Percentiles rank a stretch among this genome's conserved stretches.
Conservation (phyloP, 2,113 vertebrate genomes). For the Raja brachyura region DNA sequence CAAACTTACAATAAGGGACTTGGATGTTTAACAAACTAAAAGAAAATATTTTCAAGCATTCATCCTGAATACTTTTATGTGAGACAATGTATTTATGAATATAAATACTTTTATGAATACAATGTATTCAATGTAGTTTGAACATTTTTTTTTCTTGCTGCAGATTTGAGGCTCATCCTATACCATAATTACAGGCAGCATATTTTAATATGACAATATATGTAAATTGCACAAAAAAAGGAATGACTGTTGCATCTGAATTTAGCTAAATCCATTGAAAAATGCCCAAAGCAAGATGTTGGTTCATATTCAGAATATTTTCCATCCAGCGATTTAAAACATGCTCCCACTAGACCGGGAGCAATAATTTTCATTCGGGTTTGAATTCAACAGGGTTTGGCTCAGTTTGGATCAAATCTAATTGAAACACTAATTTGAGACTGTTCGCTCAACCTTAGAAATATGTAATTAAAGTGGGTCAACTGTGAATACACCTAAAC, state of each 20-base stretch:
- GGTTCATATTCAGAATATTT: not conserved
- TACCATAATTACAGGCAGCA: not conserved
- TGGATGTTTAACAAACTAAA: not conserved
- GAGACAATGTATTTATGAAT: too few species aligned
- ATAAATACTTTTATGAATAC: not conserved
- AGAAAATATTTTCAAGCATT: not conserved
- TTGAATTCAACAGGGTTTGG: slow-evolving; percentile 23
- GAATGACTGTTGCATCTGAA: not conserved
- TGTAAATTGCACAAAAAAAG: not conserved
- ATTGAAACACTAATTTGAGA: slow-evolving; percentile 34
- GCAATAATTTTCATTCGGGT: slow-evolving; percentile 18
- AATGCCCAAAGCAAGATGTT: not conserved
- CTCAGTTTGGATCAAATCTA: slow-evolving; percentile 36
- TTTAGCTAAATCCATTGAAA: not conserved
- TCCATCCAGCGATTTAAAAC: not conserved
- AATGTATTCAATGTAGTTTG: not conserved
- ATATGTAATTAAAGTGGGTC: slow-evolving; percentile 38
- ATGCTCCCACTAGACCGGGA: not conserved
- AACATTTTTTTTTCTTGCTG: not conserved
- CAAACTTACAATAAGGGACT: not conserved
- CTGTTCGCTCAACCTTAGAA: slow-evolving; percentile 36
- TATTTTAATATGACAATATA: not conserved
- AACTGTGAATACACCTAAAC: slow-evolving; percentile 36
- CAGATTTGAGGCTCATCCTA: not conserved
- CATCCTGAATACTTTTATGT: not conserved